Base-by-base conservation (phyloP, 2,888 invertebrate species). In the Margaritifera margaritifera region DNA sequence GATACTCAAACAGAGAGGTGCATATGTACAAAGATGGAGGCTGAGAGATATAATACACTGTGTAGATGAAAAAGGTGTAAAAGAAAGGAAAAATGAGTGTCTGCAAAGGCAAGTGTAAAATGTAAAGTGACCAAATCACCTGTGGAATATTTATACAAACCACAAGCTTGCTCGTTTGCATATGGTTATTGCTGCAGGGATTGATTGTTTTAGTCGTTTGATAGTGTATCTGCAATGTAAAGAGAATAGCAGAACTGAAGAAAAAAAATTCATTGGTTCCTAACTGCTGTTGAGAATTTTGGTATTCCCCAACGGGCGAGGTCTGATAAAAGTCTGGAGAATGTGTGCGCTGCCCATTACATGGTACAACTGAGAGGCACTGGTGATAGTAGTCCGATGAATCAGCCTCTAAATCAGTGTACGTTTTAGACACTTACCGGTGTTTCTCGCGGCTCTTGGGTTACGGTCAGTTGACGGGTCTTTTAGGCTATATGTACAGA, bases 81-180 rank as follows among this genome's bases (percentile, higher is more conserved):
- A 15, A 20, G 54, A 31, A 24, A 59, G 69, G 24, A 31, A 19
- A 55, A 25, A 25, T 50, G 55, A 65, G 27, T 22, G 69, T n/a
- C 56, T 69, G 25, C 58, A 57, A 5, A 24, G 69, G 6, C 55
- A 66, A 50, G 66, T 69, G 6, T 69, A 72, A 52, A 60, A 59
- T 57, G 70, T 73, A 5, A n/a, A n/a, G n/a, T n/a, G n/a, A n/a
- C 65, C 72, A 31, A 75, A 75, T 52, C 66, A 71, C 61, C 31
- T 73, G 4, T 73, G 75, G 75, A 72, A 75, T 57, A 19, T 73
- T 27, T 72, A 75, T 55, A 73, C 72, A 5, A 73, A 72, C 52
- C 72, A 75, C 58, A 75, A 71, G 56, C 64, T 75, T 15, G 73
- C 71, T 51, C 22, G 73, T 50, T 75, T 71, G 73, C 51, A 66